phyloP scores from a whole-genome alignment of 2,797 vertebrate species.

The Tarsius wallacei region DNA sequence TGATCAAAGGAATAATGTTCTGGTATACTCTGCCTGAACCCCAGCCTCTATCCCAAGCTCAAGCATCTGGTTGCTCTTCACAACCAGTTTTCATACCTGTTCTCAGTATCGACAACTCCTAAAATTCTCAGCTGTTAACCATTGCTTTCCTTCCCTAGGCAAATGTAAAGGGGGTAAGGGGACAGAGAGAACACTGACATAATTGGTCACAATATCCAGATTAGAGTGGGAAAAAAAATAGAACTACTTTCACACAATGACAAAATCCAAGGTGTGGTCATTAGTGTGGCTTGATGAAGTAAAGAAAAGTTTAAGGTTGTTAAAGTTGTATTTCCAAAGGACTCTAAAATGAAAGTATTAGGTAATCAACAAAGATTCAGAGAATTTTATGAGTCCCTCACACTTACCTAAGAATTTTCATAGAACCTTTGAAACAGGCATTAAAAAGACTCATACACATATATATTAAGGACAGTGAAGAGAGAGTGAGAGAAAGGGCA shows the following conservation, averaged over 20 bases:
- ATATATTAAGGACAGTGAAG: neutral
- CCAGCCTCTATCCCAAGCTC: neutral
- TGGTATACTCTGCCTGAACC: neutral
- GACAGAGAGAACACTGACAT: neutral
- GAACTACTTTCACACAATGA: neutral
- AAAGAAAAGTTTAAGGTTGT: neutral
- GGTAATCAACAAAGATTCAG: neutral
- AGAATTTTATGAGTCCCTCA: neutral
- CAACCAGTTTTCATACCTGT: rapidly evolving
- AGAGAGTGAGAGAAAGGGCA: neutral
- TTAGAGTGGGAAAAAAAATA: neutral
- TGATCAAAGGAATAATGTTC: neutral
- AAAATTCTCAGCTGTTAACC: neutral
- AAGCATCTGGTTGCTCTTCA: neutral
- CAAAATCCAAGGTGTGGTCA: neutral
- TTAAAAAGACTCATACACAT: neutral
- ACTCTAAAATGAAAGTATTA: neutral
- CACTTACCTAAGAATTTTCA: neutral
- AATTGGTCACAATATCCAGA: neutral
- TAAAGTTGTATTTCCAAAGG: neutral
- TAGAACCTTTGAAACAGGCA: neutral
- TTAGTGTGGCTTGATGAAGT: neutral
- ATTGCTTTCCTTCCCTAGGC: neutral
- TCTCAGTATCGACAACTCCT: neutral
- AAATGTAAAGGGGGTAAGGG: neutral